Conservation (phyloP, 1,140 invertebrate genomes). For the Thaumetopoea pityocampa region DNA sequence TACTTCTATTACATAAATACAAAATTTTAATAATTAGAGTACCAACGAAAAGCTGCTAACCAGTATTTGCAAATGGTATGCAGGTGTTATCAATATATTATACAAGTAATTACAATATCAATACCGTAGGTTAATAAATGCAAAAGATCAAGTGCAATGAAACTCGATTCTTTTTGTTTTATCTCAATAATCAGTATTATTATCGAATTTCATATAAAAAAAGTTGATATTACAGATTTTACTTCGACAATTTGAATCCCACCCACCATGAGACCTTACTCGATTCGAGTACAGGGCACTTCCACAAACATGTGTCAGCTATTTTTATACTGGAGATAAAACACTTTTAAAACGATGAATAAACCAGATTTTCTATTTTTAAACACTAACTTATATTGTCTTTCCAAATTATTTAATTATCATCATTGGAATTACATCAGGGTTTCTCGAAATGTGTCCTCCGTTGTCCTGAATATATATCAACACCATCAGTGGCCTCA, state of each 20-base stretch:
- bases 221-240: conserved; percentile 43
- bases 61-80: conserved; percentile 71
- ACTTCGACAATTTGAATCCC: conserved; percentile 44
- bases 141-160: conserved; percentile 76
- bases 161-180: conserved; percentile 59
- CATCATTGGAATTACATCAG: conserved; percentile 55
- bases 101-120: conserved; percentile 77
- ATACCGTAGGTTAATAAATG: conserved; percentile 78
- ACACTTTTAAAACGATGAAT: conserved; percentile 70
- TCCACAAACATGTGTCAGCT: conserved; percentile 46
- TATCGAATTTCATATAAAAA: conserved; percentile 57
- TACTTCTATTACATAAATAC: conserved; percentile 76
- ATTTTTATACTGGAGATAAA: conserved; percentile 64
- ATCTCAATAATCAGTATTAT: conserved; percentile 54
- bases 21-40: conserved; percentile 72
- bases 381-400: conserved; percentile 74
- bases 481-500: conserved; percentile 43
- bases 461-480: conserved; percentile 44
- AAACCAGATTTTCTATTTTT: conserved; percentile 71
- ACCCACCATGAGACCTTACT: conserved; percentile 51
- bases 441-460: conserved; percentile 38
- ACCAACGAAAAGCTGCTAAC: conserved; percentile 73
- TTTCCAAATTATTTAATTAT: conserved; percentile 67
- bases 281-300: conserved; percentile 47
- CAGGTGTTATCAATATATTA: conserved; percentile 73